Evolutionary conservation across 2,888 invertebrate genomes (phyloP), one percentile per base, ranked within the genome.

Genomic region (Encarsia formosa): DNA sequence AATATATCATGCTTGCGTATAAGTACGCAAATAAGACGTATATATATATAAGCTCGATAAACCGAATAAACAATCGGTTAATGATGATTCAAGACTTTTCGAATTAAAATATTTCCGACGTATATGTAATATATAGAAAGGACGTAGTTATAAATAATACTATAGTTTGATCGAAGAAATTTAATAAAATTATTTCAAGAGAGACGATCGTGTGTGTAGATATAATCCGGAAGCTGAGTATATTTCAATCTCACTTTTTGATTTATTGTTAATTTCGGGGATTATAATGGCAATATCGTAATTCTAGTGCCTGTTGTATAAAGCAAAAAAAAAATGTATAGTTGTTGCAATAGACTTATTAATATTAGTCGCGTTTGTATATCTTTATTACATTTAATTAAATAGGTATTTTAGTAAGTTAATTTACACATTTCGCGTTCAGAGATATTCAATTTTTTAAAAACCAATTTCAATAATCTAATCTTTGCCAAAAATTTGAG

Each of bases 271-370:
- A 38, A 3, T 48, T 48, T 37, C 32, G 32, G 55, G 55, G 49
- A 62, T 63, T 61, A 60, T 63, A 31, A 51, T 42, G 53, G 56
- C 56, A 56, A 56, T 56, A 53, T 54, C 46, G 49, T 53, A 53
- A 56, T 53, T 57, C 53, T 57, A 57, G 56, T 57, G 56, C 53
- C 56, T 57, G 51, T 42, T 51, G 53, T 53, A 45, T 50, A 51
- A 46, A 54, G 24, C 38, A 29, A 39, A 43, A 24, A 15, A 20
- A 37, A 19, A 42, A 13, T 50, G 56, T 56, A 52, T 56, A 49
- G 47, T 56, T 47, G 56, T 52, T 52, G 50, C 47, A 50, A 34
- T 47, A 50, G 47, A 52, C 32, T 2, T 16, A 40, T n/a, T n/a
- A 39, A 16, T n/a, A 38, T 38, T 51, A 48, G 32, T 45, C 44